Evolutionary conservation across 2,113 vertebrate genomes (phyloP).

Genomic region (Chascanopsetta lugubris): DNA sequence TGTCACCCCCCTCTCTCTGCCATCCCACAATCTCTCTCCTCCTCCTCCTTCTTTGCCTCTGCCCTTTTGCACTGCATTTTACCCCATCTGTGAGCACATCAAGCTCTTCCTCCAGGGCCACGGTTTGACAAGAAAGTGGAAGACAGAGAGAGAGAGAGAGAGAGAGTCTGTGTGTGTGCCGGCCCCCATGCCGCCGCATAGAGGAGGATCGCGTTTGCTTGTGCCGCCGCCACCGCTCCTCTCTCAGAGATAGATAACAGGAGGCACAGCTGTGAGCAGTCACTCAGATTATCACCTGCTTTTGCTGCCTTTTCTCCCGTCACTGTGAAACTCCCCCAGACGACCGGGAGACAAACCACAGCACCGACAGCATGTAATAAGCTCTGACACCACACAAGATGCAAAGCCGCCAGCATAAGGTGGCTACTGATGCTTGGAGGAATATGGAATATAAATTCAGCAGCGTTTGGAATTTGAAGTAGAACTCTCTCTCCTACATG

Average conservation of each 20-base stretch:
- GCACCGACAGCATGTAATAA: slow-evolving; percentile 17
- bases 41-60: slow-evolving; percentile 5
- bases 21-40: background rate
- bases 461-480: too few relatives aligned
- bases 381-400: slow-evolving; percentile 21
- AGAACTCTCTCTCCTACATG: background rate
- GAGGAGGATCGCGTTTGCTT: slow-evolving; percentile 10
- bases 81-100: slow-evolving; percentile 27
- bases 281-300: slow-evolving; percentile 60
- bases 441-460: background rate
- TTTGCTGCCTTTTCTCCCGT: slow-evolving; percentile 29
- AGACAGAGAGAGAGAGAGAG: slow-evolving; percentile 21
- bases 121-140: slow-evolving; percentile 26
- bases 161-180: background rate
- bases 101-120: slow-evolving; percentile 15
- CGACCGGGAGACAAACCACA: slow-evolving; percentile 33
- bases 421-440: slow-evolving; percentile 5
- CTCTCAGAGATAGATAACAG: slow-evolving; percentile 16
- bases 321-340: slow-evolving; percentile 49
- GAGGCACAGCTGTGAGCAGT: slow-evolving; percentile 57
- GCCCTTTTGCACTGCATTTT: slow-evolving; percentile 24
- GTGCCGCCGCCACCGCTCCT: slow-evolving; percentile 4
- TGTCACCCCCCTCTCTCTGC: background rate
- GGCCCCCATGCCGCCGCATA: background rate
- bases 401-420: slow-evolving; percentile 1